A percentile compares a stretch with the other conserved stretches of the same genome.
These are phyloP conservation scores for Cygnus olor DNA, from an alignment of 2,797 vertebrate genomes.

Conservation along the genomic window DNA sequence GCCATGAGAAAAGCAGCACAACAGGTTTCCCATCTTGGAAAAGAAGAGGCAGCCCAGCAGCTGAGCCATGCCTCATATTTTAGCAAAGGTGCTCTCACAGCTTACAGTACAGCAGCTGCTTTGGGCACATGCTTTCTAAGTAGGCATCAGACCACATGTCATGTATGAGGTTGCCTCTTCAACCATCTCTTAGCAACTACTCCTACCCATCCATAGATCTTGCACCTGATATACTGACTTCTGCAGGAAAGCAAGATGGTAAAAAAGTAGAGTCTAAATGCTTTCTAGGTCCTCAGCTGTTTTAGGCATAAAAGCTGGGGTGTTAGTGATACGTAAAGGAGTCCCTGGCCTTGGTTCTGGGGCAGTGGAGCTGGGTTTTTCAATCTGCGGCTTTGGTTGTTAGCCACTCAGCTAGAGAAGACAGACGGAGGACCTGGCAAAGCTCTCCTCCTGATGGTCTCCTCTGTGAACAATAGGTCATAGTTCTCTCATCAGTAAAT, in stretches of 20 bases:
- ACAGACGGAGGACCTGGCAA: neutral
- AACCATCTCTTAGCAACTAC: neutral
- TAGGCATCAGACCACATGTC: neutral
- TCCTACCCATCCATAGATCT: neutral
- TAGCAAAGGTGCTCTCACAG: slow-evolving; percentile 48
- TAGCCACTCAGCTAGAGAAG: neutral
- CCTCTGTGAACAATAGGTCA: neutral
- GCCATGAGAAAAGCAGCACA: slow-evolving; percentile 27
- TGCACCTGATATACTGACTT: neutral
- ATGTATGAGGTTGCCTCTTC: neutral
- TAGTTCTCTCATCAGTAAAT: neutral
- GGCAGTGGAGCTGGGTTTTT: neutral
- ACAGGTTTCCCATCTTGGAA: slow-evolving; percentile 59
- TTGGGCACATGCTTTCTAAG: slow-evolving; percentile 22
- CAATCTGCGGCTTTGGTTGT: neutral
- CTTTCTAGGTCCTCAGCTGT: neutral
- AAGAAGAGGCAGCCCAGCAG: neutral
- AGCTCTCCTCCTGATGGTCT: neutral
- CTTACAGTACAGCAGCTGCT: slow-evolving; percentile 31
- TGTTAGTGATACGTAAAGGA: neutral
- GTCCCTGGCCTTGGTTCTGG: neutral
- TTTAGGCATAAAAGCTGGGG: neutral
- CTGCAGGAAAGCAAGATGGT: neutral
- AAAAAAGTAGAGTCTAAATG: neutral
- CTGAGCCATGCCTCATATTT: slow-evolving; percentile 48